Percentiles rank a stretch among this genome's conserved stretches.
Evolutionary conservation across 2,888 invertebrate species (phyloP).

Genomic region (Disparrhopalites patrizii): DNA sequence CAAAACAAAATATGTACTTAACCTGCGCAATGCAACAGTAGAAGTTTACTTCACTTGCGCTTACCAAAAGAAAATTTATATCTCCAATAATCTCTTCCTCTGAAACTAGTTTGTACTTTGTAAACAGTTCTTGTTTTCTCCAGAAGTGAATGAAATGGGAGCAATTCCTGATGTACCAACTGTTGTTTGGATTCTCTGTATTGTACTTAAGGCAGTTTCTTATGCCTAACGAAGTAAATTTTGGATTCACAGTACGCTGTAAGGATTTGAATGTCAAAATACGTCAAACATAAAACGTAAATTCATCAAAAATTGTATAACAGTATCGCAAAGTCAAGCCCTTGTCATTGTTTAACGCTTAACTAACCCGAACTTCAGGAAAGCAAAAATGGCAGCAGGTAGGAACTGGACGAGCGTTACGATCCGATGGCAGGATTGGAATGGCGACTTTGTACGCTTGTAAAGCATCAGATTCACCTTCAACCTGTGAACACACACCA

Average conservation of each 20-base stretch:
- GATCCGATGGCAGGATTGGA: not conserved
- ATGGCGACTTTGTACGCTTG: not conserved
- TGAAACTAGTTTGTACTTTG: not conserved
- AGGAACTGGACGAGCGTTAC: not conserved
- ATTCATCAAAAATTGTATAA: too few relatives aligned
- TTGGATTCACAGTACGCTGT: not conserved
- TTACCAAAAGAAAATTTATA: conserved; percentile 1
- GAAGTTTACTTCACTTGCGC: too few relatives aligned
- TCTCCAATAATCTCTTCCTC: not conserved
- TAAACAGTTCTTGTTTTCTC: not conserved
- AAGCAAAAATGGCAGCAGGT: conserved; percentile 3
- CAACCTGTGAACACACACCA: not conserved
- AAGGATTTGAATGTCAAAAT: too few relatives aligned
- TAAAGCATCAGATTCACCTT: conserved; percentile 9
- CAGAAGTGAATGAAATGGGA: not conserved
- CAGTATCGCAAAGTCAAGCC: too few relatives aligned
- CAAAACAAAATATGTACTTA: too few relatives aligned
- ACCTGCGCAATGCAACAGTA: too few relatives aligned
- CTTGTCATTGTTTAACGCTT: not conserved
- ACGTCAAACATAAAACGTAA: too few relatives aligned
- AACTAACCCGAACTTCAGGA: conserved; percentile 2
- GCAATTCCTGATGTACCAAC: not conserved
- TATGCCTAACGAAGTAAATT: not conserved
- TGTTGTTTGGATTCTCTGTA: not conserved
- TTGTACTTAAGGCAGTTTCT: conserved; percentile 3